These are phyloP conservation scores for Callithrix jacchus DNA, from an alignment of 2,113 vertebrate species.

Conservation along the genomic window DNA sequence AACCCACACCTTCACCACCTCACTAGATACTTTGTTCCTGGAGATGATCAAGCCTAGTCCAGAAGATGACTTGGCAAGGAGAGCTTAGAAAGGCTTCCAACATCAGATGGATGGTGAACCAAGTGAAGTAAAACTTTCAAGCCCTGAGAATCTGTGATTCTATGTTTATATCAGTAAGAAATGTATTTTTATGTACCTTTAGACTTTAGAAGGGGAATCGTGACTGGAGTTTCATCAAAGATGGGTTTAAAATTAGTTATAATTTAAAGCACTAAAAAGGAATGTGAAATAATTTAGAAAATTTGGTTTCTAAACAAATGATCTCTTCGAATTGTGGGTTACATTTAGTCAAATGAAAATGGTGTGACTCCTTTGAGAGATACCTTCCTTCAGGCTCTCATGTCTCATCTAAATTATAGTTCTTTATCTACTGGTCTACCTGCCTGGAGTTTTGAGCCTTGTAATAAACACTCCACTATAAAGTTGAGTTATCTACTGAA, in stretches of 20 bases:
- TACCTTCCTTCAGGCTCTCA: background rate
- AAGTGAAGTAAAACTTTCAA: conserved; percentile 72
- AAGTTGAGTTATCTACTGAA: background rate
- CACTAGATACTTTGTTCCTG: conserved; percentile 30
- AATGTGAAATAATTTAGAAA: conserved; percentile 71
- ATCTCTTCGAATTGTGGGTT: conserved; percentile 64
- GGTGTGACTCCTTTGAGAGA: conserved; percentile 13
- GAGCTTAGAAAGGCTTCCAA: conserved; percentile 60
- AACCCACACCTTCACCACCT: conserved; percentile 16
- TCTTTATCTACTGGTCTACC: background rate
- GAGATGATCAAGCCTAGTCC: conserved; percentile 46
- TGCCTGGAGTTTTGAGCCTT: background rate
- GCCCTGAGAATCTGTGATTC: conserved; percentile 73
- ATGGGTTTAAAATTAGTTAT: conserved; percentile 78
- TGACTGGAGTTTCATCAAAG: conserved; percentile 78
- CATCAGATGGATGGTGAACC: conserved; percentile 64
- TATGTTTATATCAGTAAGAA: conserved; percentile 76
- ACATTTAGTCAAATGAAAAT: conserved; percentile 65
- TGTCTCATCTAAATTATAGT: background rate
- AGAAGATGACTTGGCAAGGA: conserved; percentile 61
- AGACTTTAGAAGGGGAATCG: conserved; percentile 73
- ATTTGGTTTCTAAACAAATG: conserved; percentile 73
- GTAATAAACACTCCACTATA: background rate
- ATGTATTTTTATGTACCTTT: conserved; percentile 81
- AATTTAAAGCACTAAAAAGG: conserved; percentile 74